Conservation (phyloP, 1,140 invertebrate species). For the Brachionus calyciflorus region DNA sequence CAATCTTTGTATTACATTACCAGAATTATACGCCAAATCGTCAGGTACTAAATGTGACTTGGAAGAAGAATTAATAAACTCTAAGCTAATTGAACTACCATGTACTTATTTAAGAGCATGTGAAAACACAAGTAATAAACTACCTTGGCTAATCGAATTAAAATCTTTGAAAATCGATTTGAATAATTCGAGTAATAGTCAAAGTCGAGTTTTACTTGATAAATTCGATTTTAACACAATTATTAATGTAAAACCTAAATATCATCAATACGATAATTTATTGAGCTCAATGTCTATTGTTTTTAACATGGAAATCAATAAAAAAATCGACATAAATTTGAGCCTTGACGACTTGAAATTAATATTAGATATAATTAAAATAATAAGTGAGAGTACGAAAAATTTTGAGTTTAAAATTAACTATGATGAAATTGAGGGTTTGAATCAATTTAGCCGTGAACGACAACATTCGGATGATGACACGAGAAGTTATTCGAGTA, state of each 20-base stretch:
- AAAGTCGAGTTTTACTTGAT: neutral
- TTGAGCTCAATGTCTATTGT: constrained; percentile 40
- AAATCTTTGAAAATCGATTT: neutral
- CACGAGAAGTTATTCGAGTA: constrained; percentile 8
- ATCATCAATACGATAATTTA: constrained; percentile 44
- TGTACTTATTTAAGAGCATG: constrained; percentile 37
- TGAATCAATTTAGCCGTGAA: neutral
- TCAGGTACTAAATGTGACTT: constrained; percentile 40
- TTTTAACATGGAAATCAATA: constrained; percentile 5
- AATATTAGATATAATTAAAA: neutral
- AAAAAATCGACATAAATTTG: neutral
- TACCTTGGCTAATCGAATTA: constrained; percentile 23
- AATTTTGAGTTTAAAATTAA: constrained; percentile 9
- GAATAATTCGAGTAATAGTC: neutral
- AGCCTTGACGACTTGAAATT: neutral
- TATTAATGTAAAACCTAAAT: constrained; percentile 26
- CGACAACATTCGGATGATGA: neutral
- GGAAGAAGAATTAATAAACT: constrained; percentile 20
- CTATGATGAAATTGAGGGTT: neutral
- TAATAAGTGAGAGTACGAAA: neutral
- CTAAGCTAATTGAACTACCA: constrained; percentile 1
- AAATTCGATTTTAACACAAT: neutral
- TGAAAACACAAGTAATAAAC: constrained; percentile 44
- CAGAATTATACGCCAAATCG: neutral
- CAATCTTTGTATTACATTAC: neutral